Conservation (phyloP, 1,140 invertebrate genomes). For the Conus ventricosus region DNA sequence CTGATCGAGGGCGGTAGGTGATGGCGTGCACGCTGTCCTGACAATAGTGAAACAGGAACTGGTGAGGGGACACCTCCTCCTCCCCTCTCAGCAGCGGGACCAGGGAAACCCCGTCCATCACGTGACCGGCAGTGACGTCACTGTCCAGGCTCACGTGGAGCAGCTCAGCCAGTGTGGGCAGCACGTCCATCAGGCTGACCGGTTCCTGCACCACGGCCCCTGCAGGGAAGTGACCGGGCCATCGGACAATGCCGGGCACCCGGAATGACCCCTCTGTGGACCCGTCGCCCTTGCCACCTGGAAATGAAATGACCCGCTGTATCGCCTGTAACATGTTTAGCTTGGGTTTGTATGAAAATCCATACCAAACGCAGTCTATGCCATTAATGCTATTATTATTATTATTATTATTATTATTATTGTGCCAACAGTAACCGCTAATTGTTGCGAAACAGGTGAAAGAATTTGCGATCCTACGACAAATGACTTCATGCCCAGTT, state of each 20-base stretch:
- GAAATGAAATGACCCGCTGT: not conserved
- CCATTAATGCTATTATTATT: no score
- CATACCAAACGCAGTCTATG: no score
- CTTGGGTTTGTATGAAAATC: no score
- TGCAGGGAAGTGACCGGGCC: constrained; percentile 57
- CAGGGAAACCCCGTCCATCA: constrained; percentile 67
- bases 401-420: no score
- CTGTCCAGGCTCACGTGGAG: constrained; percentile 48
- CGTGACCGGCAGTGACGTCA: constrained; percentile 39
- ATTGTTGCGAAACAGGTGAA: no score
- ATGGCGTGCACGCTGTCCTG: constrained; percentile 63
- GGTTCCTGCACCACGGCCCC: constrained; percentile 61
- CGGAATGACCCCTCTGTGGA: constrained; percentile 76
- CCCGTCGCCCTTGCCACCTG: constrained; percentile 74
- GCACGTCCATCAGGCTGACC: constrained; percentile 75
- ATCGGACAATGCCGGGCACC: constrained; percentile 73
- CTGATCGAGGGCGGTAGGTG: constrained; percentile 57
- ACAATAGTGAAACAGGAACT: constrained; percentile 72
- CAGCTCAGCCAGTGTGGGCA: constrained; percentile 69
- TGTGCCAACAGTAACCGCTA: no score
- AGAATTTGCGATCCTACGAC: no score
- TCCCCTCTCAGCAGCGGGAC: constrained; percentile 58
- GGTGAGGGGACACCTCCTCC: constrained; percentile 53
- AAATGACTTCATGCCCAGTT: no score
- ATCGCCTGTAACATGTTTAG: no score